A percentile compares a stretch with the other conserved stretches of the same genome.
These are phyloP conservation scores for Capitulum mitella DNA, from an alignment of 2,888 invertebrate genomes.

Conservation along the genomic window DNA sequence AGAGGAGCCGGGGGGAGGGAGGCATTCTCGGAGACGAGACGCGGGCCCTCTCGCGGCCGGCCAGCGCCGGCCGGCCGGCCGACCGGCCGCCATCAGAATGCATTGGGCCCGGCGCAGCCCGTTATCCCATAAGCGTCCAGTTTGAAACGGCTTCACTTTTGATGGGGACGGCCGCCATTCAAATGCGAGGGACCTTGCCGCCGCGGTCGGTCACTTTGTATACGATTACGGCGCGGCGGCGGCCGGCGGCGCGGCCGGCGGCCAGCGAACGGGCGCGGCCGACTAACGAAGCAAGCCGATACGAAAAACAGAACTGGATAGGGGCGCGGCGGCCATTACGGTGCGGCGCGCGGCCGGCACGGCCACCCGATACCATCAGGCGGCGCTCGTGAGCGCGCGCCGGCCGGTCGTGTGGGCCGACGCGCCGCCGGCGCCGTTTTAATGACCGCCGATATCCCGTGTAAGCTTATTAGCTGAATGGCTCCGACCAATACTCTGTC, in stretches of 20 bases:
- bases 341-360: not conserved
- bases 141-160: not conserved
- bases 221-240: not conserved
- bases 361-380: not conserved
- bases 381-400: not conserved
- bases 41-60: not conserved
- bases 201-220: not conserved
- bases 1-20: too few relatives aligned
- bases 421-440: conserved; percentile 4
- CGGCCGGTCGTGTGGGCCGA: not conserved
- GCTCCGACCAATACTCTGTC: conserved; percentile 6
- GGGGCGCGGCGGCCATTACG: conserved; percentile 7
- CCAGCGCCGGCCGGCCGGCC: not conserved
- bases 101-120: not conserved
- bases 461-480: conserved; percentile 15
- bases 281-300: conserved; percentile 18
- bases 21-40: not conserved
- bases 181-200: conserved; percentile 1
- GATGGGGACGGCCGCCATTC: not conserved
- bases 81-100: not conserved
- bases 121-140: conserved; percentile 13
- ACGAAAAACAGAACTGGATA: not conserved
- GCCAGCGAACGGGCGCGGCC: not conserved
- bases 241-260: not conserved
- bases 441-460: conserved; percentile 18